phyloP scores from a whole-genome alignment of 2,113 vertebrate genomes.

The Solea solea region DNA sequence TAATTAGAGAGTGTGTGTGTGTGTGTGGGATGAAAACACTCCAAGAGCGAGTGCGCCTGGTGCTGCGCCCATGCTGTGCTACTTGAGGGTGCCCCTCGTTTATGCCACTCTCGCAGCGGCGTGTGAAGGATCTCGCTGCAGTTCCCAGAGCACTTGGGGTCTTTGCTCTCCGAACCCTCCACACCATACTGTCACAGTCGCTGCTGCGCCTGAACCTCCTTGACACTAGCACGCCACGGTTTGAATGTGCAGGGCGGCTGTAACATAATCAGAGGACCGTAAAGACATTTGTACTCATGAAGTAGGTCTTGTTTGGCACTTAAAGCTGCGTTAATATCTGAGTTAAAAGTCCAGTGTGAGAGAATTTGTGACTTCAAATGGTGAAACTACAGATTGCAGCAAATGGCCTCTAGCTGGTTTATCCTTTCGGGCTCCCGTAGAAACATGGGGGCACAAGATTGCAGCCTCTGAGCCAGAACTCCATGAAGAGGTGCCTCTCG shows the following conservation, averaged over 20 bases:
- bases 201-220: conserved; percentile 36
- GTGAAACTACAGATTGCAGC: no score
- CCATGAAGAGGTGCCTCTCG: no score
- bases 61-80: conserved; percentile 47
- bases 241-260: conserved; percentile 24
- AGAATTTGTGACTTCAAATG: no score
- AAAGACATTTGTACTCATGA: conserved; percentile 46
- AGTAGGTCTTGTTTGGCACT: conserved; percentile 44
- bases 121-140: conserved; percentile 47
- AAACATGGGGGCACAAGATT: no score
- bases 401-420: no score
- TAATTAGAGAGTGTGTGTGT: conserved; percentile 72
- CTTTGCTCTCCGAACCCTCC: conserved; percentile 13
- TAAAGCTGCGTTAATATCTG: not conserved
- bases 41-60: conserved; percentile 28
- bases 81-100: conserved; percentile 65
- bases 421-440: no score
- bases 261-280: conserved; percentile 48
- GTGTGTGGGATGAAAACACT: conserved; percentile 59
- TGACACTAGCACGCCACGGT: conserved; percentile 7
- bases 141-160: conserved; percentile 59
- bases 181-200: conserved; percentile 33
- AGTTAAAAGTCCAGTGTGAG: no score
- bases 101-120: conserved; percentile 38
- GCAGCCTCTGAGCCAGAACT: no score